Conservation (phyloP, 53 echinoderm and acorn worm genomes). For the Hippasteria phrygiana region DNA sequence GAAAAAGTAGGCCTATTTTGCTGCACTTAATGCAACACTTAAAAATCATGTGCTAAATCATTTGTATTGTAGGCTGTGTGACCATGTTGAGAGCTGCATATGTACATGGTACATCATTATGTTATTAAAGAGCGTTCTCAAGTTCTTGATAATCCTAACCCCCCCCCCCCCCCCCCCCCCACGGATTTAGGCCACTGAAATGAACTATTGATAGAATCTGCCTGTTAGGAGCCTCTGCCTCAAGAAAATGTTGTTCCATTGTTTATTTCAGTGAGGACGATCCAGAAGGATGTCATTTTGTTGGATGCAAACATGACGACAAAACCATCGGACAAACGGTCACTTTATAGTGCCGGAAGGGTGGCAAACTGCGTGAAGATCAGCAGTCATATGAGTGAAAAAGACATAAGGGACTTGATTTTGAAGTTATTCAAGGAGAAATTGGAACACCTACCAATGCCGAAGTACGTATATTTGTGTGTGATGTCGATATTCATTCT, state of each 20-base stretch:
- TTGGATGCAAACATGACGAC: neutral
- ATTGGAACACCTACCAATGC: neutral
- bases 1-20: too few relatives aligned
- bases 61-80: too few relatives aligned
- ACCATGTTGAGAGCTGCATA: too few relatives aligned
- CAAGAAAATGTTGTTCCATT: neutral
- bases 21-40: too few relatives aligned
- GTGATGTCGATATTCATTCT: neutral
- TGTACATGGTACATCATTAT: too few relatives aligned
- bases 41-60: too few relatives aligned
- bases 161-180: too few relatives aligned
- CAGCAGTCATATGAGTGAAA: neutral
- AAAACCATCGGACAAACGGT: conserved; percentile 9
- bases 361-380: conserved; percentile 5
- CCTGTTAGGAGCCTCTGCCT: too few relatives aligned
- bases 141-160: too few relatives aligned
- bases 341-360: neutral
- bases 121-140: too few relatives aligned
- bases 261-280: conserved; percentile 11
- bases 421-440: neutral
- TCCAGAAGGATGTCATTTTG: conserved; percentile 7
- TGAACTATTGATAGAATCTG: neutral
- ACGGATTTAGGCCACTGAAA: too few relatives aligned
- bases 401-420: neutral
- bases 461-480: conserved; percentile 7